A percentile compares a stretch with the other conserved stretches of the same genome.
phyloP scores from a whole-genome alignment of 2,888 invertebrate genomes.

The Phania funesta region DNA sequence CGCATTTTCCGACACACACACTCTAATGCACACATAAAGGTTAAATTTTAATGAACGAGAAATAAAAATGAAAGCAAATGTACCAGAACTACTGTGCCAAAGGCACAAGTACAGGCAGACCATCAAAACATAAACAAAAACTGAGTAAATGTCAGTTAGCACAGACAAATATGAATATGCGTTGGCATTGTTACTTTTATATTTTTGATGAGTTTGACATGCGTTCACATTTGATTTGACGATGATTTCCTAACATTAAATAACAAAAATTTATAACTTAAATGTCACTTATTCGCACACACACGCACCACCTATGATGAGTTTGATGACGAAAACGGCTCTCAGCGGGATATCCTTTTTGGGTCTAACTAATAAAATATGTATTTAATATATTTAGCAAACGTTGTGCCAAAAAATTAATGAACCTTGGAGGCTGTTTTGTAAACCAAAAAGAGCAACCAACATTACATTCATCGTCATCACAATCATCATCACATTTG shows the following conservation, averaged over 20 bases:
- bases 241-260: conserved; percentile 68
- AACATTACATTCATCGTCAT: neutral
- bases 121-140: neutral
- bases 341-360: conserved; percentile 66
- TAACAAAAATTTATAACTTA: conserved; percentile 75
- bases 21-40: conserved; percentile 2
- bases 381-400: conserved; percentile 51
- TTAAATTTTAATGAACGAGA: conserved; percentile 54
- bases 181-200: conserved; percentile 39
- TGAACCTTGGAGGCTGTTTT: conserved; percentile 75
- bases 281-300: conserved; percentile 59
- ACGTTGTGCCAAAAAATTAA: conserved; percentile 74
- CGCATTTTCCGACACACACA: conserved; percentile 64
- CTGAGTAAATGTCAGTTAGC: conserved; percentile 54
- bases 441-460: conserved; percentile 54
- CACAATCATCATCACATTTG: conserved; percentile 12
- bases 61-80: conserved; percentile 58
- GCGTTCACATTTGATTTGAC: conserved; percentile 78
- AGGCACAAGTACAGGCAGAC: conserved; percentile 17
- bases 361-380: conserved; percentile 62
- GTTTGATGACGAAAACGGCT: conserved; percentile 56
- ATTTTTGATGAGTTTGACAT: conserved; percentile 81
- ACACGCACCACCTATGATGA: conserved; percentile 61
- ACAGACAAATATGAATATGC: conserved; percentile 32
- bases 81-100: conserved; percentile 54